Percentiles rank a stretch among this genome's conserved stretches.
Evolutionary conservation across 1,140 invertebrate species (phyloP).

Genomic region (Macrobrachium rosenbergii): DNA sequence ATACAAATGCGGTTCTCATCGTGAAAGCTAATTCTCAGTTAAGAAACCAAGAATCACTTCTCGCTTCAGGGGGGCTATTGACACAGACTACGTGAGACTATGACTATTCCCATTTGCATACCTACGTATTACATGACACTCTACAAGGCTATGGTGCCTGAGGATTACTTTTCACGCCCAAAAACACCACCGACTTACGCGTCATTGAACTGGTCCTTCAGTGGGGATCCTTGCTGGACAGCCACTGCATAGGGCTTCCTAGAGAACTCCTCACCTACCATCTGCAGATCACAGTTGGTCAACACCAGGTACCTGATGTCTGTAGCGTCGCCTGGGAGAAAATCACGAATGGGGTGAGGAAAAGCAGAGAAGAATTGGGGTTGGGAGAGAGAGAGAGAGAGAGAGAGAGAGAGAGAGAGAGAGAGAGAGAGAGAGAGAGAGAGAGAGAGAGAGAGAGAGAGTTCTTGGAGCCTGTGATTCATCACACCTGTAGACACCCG

Average conservation of each 20-base stretch:
- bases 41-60: too few species aligned
- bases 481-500: too few species aligned
- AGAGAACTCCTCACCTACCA: conserved; percentile 95
- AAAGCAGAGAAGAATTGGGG: neutral
- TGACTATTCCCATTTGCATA: too few species aligned
- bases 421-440: neutral
- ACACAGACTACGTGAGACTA: too few species aligned
- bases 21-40: too few species aligned
- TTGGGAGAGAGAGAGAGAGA: neutral
- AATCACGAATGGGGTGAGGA: neutral
- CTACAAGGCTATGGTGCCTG: too few species aligned
- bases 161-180: too few species aligned
- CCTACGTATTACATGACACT: too few species aligned
- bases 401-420: neutral
- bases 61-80: too few species aligned
- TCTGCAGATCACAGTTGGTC: conserved; percentile 91
- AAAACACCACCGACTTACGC: conserved; percentile 76
- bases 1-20: too few species aligned
- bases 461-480: too few species aligned
- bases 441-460: too few species aligned
- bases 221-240: conserved; percentile 93
- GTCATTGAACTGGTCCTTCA: conserved; percentile 92
- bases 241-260: conserved; percentile 96
- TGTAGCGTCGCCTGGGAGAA: conserved; percentile 84
- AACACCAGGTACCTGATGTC: conserved; percentile 88